Base-by-base conservation (phyloP, 2,888 invertebrate species). In the Neoascia interrupta region DNA sequence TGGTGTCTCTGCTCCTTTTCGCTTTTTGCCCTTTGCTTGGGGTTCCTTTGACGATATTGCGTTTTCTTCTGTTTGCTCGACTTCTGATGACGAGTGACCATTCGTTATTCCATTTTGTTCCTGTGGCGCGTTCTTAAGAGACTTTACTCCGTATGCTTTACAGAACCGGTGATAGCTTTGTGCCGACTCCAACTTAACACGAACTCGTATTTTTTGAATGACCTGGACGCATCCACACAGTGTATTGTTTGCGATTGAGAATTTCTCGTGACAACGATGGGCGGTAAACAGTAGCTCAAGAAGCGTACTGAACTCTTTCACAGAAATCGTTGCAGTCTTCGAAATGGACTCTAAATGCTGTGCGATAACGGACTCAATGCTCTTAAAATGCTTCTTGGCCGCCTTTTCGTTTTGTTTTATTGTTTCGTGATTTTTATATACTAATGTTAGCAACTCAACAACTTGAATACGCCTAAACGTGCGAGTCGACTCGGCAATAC, bases 381-480 rank as follows among this genome's bases (percentile, higher is more conserved):
- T 69, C 15, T 81, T 83, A 4, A 84, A 68, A 16, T 81, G 56
- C 54, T 83, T 82, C 54, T 81, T 83, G 1, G 84, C 36, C 0
- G 34, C 23, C 5, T 81, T 73, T 11, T 75, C 68, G 39, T 85
- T 79, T 19, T 82, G 70, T 39, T 81, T 83, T n/a, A 85, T 82
- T 2, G 86, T 61, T 41, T 84, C 83, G 54, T 83, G 87, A 82
- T 93, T 92, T 47, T 90, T 90, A 85, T 93, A 94, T 81, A 94
- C 92, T 2, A 91, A 89, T n/a, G 90, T 88, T 43, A 94, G 85
- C 68, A 94, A 87, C 83, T 94, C 93, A 1, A 93, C 83, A 0
- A 93, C 93, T 88, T 94, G 94, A 76, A 91, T 92, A 39, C 92
- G 90, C 18, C 93, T 90, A 83, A 92, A 94, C 23, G 92, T 91